Evolutionary conservation across 2,888 invertebrate genomes (phyloP).

Genomic region (Marasmarcha lunaedactyla): DNA sequence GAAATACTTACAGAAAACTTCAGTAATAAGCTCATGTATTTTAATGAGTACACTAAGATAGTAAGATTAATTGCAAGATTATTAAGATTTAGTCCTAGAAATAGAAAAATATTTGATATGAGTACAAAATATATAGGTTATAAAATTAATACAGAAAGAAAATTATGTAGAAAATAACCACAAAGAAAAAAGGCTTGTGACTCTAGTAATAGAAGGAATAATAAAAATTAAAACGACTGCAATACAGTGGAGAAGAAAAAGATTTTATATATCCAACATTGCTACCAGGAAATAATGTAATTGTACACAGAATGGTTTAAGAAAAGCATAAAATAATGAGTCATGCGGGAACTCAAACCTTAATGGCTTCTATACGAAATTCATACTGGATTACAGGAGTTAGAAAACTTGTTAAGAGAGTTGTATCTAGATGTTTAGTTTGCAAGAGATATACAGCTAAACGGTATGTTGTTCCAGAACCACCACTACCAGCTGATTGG

Average conservation of each 20-base stretch:
- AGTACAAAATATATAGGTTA: neutral
- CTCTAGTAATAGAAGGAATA: neutral
- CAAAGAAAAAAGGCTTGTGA: neutral
- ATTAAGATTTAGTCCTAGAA: conserved; percentile 5
- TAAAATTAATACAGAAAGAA: neutral
- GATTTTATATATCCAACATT: neutral
- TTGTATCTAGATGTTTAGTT: conserved; percentile 3
- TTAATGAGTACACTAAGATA: conserved; percentile 9
- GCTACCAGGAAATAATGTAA: conserved; percentile 1
- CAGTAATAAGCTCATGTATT: conserved; percentile 1
- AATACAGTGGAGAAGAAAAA: neutral
- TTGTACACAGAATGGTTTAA: conserved; percentile 2
- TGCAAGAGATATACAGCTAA: conserved; percentile 3
- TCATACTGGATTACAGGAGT: conserved; percentile 4
- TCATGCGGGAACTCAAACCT: conserved; percentile 5
- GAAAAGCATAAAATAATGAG: conserved; percentile 3
- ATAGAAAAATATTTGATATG: conserved; percentile 3
- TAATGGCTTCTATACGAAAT: conserved; percentile 4
- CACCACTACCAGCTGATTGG: conserved; percentile 5
- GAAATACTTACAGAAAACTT: neutral
- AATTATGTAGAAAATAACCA: neutral
- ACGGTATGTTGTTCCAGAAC: conserved; percentile 1
- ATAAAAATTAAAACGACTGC: conserved; percentile 3
- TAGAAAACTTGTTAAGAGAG: conserved; percentile 4
- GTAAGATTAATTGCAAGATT: conserved; percentile 7